Conservation (phyloP, 2,113 vertebrate genomes). For the Ceyx margarethae region DNA sequence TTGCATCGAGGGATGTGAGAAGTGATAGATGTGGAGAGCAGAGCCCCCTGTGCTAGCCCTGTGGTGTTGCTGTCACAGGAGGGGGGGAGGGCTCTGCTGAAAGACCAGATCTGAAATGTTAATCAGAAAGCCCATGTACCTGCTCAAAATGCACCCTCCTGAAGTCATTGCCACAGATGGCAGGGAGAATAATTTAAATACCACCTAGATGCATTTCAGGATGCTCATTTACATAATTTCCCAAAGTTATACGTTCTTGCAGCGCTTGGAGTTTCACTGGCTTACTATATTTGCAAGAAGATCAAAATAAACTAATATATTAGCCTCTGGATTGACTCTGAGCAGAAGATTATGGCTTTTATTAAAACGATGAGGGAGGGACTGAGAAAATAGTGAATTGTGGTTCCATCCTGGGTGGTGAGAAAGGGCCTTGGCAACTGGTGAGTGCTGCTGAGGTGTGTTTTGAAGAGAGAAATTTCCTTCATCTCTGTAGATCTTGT, state of each 20-base stretch:
- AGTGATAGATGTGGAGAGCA: not conserved
- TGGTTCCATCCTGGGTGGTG: fast-evolving
- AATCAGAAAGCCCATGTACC: not conserved
- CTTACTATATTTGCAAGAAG: not conserved
- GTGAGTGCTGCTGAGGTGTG: not conserved
- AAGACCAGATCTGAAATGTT: not conserved
- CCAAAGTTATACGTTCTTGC: not conserved
- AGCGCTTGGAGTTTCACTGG: not conserved
- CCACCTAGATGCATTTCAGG: not conserved
- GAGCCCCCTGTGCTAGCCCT: fast-evolving
- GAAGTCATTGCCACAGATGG: not conserved
- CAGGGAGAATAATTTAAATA: not conserved
- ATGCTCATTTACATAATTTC: not conserved
- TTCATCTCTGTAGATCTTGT: not conserved
- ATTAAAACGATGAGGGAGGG: not conserved
- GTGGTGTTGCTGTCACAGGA: not conserved
- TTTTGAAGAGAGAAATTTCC: not conserved
- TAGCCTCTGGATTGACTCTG: fast-evolving
- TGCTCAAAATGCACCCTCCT: fast-evolving
- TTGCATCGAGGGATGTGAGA: not conserved
- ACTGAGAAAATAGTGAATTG: not conserved
- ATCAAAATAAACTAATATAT: not conserved
- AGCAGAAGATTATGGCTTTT: not conserved
- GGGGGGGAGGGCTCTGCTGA: not conserved
- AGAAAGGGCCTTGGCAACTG: not conserved